Percentiles rank a stretch among this genome's conserved stretches.
These are phyloP conservation scores for Lycopodina hypogea DNA, from an alignment of 37 sponge, comb jelly and placozoan genomes.

Conservation along the genomic window DNA sequence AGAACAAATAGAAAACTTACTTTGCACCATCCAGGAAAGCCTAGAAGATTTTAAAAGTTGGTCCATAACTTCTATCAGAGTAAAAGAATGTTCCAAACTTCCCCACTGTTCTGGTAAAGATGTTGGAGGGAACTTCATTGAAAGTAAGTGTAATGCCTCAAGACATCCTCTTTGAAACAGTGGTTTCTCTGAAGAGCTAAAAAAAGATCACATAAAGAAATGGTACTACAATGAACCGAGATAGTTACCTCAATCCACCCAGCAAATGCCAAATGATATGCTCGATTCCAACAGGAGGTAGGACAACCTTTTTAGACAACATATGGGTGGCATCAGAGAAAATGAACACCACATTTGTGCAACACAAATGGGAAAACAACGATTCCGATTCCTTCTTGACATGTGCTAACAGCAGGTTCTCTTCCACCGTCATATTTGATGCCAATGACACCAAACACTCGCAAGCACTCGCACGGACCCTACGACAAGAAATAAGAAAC, in stretches of 20 bases:
- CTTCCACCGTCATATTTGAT: conserved; percentile 13
- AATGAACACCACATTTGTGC: conserved; percentile 16
- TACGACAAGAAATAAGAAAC: background rate
- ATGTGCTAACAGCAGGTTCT: conserved; percentile 11
- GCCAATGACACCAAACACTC: conserved; percentile 31
- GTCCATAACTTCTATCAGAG: conserved; percentile 11
- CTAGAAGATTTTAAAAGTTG: conserved; percentile 28
- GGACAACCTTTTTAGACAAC: background rate
- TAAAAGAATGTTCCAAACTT: conserved; percentile 1
- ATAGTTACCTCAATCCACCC: conserved; percentile 19
- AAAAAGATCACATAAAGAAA: background rate
- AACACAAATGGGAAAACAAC: conserved; percentile 24
- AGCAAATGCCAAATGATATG: conserved; percentile 37
- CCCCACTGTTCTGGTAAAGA: conserved; percentile 48
- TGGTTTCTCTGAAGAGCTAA: conserved; percentile 28
- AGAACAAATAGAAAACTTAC: background rate
- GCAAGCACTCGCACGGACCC: conserved; percentile 39
- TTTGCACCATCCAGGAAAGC: conserved; percentile 41
- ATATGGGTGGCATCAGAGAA: conserved; percentile 37
- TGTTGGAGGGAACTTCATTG: conserved; percentile 53
- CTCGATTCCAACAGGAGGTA: conserved; percentile 35
- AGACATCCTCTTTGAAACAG: conserved; percentile 54
- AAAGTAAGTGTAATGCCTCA: conserved; percentile 46
- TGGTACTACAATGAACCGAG: background rate
- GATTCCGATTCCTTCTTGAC: conserved; percentile 13